Evolutionary conservation across 2,888 invertebrate genomes (phyloP), one percentile per base, ranked within the genome.

Genomic region (Tenthredo amoena): DNA sequence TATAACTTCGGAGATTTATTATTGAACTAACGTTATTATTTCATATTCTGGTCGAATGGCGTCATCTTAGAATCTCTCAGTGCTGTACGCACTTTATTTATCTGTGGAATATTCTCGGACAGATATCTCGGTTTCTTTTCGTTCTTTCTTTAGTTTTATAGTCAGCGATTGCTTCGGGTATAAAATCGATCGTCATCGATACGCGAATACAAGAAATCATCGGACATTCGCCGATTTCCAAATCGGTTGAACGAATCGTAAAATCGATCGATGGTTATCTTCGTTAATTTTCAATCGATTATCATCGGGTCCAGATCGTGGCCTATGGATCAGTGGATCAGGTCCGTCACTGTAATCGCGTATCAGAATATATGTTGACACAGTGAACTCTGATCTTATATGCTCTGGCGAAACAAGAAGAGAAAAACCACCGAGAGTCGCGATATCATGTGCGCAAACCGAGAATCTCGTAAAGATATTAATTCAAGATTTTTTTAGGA

Each of bases 311-410:
- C 7, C 2, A 31, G 18, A 10, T 7, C 10, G 10, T 31, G 6
- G 15, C 10, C 10, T 74, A 43, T 74, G n/a, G 40, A 26, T 74
- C 12, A 31, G 10, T 7, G 10, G 1, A n/a, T 26, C 2, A 18
- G 7, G 47, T 77, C 55, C 77, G 77, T 55, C 77, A 55, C 77
- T 77, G 77, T 34, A 15, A 18, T 31, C 7, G 18, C 77, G 34
- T 77, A 77, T 77, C 77, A 3, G 55, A 50, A 9, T 47, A 76
- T 55, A 55, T 18, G n/a, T 37, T 2, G 77, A 77, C 50, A 77
- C 18, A 12, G 15, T 77, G 77, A 77, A 55, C 77, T 55, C 31
- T 77, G 50, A 77, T 55, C 77, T 10, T 10, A 2, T 43, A n/a
- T 31, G 15, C 12, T 34, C 10, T 18, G 7, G 18, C 12, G 34